Percentiles rank a stretch among this genome's conserved stretches.
Conservation (phyloP, 2,888 invertebrate genomes). For the Xestia c-nigrum region DNA sequence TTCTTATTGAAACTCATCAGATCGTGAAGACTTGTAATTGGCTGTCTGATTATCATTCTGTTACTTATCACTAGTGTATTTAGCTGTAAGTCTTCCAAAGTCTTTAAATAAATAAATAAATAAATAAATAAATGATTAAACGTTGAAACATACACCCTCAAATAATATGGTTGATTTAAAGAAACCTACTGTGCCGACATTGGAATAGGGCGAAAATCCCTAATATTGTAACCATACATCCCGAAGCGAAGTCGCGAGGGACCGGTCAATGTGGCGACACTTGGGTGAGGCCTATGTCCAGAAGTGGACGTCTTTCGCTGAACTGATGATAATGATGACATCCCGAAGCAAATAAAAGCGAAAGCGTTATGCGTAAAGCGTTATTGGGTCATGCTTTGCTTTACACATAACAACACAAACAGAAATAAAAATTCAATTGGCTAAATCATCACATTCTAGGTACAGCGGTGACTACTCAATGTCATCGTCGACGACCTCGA, state of each 20-base stretch:
- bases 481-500: constrained; percentile 87
- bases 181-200: neutral
- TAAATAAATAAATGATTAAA: too few relatives aligned
- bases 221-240: neutral
- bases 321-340: too few relatives aligned
- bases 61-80: too few relatives aligned
- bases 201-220: neutral
- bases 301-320: too few relatives aligned
- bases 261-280: too few relatives aligned
- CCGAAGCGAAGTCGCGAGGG: neutral
- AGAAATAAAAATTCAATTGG: neutral
- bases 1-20: neutral
- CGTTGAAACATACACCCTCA: neutral
- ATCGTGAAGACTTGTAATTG: too few relatives aligned
- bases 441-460: constrained; percentile 66
- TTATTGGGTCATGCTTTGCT: neutral
- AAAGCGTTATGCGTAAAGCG: neutral
- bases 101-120: too few relatives aligned
- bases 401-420: neutral
- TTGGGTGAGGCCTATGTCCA: too few relatives aligned
- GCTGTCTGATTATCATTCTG: too few relatives aligned
- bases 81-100: too few relatives aligned
- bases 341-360: neutral
- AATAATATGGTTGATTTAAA: neutral
- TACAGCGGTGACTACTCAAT: constrained; percentile 89